Evolutionary conservation across 2,113 vertebrate genomes (phyloP), one percentile per base, ranked within the genome.

Genomic region (Globicephala melas): DNA sequence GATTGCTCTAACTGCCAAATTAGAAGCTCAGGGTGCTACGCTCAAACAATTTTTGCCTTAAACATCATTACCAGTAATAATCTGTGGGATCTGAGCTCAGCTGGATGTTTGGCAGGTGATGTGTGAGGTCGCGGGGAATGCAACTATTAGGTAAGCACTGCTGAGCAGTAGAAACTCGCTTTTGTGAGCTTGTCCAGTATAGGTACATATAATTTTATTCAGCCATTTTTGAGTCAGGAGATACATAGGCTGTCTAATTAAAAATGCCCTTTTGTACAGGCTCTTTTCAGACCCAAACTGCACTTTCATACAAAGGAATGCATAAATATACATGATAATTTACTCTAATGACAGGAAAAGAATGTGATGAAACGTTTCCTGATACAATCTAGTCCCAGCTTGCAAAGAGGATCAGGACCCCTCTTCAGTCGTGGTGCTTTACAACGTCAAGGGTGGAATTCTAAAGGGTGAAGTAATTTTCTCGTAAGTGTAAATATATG

Each of bases 261-360:
- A 98, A 97, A 92, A 68, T 97, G 94, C 74, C 96, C 96, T 97
- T 97, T 94, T 67, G 80, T 89, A 36, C 91, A 73, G 87, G 25
- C 80, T 92, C 96, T 95, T 93, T 97, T 94, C 80, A 98, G 94
- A 92, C 38, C 95, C 79, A 97, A 94, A 97, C 92, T 81, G 28
- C 71, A 94, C 97, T 97, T 97, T 83, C 71, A 63, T 94, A 92
- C 93, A 92, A 97, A 98, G 96, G 97, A 97, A 97, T 97, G 97
- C 96, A 97, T 97, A 97, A 95, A 97, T 97, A 97, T 94, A 97
- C 95, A 96, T 96, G 93, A 89, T 97, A 97, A 97, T 97, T 98
- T 96, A 88, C 95, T 95, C 83, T 98, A 98, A 98, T 97, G 96
- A 94, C 97, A 98, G 96, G 96, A 98, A 97, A 97, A 98, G 95